Percentiles rank a stretch among this genome's conserved stretches.
Conservation (phyloP, 2,113 vertebrate genomes). For the Poecile atricapillus region DNA sequence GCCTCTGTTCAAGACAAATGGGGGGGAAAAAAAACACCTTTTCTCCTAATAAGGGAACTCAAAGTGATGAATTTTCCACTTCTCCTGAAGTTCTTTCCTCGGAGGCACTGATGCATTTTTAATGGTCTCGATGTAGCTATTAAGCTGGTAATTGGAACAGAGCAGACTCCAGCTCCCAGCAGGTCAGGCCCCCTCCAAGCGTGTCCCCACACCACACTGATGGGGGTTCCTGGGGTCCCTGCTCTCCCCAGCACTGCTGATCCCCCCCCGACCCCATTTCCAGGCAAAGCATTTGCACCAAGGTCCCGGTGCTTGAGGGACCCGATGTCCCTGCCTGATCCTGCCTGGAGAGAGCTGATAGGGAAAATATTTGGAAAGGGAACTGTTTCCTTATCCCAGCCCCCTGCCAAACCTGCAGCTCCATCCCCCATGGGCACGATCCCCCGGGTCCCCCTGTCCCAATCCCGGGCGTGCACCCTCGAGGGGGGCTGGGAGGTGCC, state of each 20-base stretch:
- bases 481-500: too few relatives aligned
- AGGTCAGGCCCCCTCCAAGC: rapidly evolving
- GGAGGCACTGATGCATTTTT: conserved; percentile 29
- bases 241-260: background rate
- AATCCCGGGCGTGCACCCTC: background rate
- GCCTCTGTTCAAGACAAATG: background rate
- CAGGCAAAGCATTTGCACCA: rapidly evolving
- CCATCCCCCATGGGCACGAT: background rate
- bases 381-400: background rate
- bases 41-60: conserved; percentile 19
- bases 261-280: rapidly evolving
- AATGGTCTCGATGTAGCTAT: background rate
- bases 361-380: background rate
- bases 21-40: rapidly evolving
- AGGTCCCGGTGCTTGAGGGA: background rate
- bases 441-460: rapidly evolving
- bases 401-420: background rate
- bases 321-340: rapidly evolving
- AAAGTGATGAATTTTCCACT: conserved; percentile 23
- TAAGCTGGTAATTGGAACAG: conserved; percentile 7
- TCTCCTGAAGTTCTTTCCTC: conserved; percentile 3
- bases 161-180: background rate
- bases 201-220: rapidly evolving
- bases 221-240: background rate
- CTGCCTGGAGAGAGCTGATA: background rate